Evolutionary conservation across 2,113 vertebrate species (phyloP), one percentile per base, ranked within the genome.

Genomic region (Raja brachyura): DNA sequence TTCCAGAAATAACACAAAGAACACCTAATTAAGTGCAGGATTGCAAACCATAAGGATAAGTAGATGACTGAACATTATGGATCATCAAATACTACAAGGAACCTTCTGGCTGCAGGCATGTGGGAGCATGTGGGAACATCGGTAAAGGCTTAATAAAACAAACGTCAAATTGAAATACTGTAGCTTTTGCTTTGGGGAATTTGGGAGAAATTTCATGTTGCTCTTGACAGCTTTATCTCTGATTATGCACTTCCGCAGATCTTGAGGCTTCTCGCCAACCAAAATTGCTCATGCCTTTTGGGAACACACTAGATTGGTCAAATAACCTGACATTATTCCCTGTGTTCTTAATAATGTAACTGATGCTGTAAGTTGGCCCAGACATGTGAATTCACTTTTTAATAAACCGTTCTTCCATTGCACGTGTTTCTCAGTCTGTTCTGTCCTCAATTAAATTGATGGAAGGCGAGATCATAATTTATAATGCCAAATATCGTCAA

Each of bases 21-120:
- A 66, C 83, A 88, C 83, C 59, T 88, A 88, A 63, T 66, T 63
- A 88, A 88, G 59, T 31, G 63, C 59, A 33, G 59, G 28, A 88
- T 88, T 88, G 83, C 28, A 88, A 88, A n/a, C 59, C 83, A 88
- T 63, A 88, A 88, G 59, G 83, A 88, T 63, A 88, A 63, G 28
- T 63, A 88, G 28, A 88, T 63, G 59, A 88, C 28, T 66, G 83
- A 88, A 88, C 25, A 88, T 88, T 88, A 88, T 88, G 61, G 59
- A 88, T 66, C 28, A 88, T 88, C 83, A 88, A 88, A 88, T 66
- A 33, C 59, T 63, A 88, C 56, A 88, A 88, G 83, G 13, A 66
- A 66, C 83, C 28, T 66, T 66, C 28, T 20, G 59, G 59, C 59
- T 88, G 56, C 28, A 63, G 83, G 83, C 59, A 63, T 31, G 59